Percentiles rank a stretch among this genome's conserved stretches.
Evolutionary conservation across 1,140 invertebrate genomes (phyloP).

Genomic region (Achatina immaculata): DNA sequence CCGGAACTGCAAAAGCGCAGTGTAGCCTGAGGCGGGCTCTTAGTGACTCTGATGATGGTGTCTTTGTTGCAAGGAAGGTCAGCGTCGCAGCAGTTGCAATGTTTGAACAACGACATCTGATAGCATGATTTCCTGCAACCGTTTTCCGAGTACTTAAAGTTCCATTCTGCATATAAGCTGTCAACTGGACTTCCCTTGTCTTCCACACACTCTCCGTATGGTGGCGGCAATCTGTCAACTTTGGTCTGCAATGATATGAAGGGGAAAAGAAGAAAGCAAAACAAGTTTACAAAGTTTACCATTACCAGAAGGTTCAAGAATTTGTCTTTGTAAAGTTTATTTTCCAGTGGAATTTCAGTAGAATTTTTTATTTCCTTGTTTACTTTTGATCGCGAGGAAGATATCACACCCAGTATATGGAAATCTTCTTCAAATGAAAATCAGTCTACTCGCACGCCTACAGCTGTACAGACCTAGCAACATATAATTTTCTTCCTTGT

Average conservation of each 20-base stretch:
- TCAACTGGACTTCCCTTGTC: background rate
- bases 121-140: constrained; percentile 24
- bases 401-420: no score
- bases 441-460: no score
- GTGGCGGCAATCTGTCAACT: background rate
- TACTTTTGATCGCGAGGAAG: no score
- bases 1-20: background rate
- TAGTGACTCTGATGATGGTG: background rate
- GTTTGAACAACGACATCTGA: background rate
- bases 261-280: no score
- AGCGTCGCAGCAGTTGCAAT: constrained; percentile 6
- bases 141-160: constrained; percentile 6
- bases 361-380: no score
- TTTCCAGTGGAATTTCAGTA: no score
- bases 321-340: no score
- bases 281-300: no score
- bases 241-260: background rate
- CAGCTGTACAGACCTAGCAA: no score
- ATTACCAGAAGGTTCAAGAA: no score
- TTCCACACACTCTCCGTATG: background rate
- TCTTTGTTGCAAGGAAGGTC: background rate
- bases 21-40: background rate
- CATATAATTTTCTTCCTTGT: no score
- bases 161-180: background rate
- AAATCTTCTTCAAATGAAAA: no score